These are phyloP conservation scores for Pseudois nayaur DNA, from an alignment of 2,113 vertebrate species.

Conservation along the genomic window DNA sequence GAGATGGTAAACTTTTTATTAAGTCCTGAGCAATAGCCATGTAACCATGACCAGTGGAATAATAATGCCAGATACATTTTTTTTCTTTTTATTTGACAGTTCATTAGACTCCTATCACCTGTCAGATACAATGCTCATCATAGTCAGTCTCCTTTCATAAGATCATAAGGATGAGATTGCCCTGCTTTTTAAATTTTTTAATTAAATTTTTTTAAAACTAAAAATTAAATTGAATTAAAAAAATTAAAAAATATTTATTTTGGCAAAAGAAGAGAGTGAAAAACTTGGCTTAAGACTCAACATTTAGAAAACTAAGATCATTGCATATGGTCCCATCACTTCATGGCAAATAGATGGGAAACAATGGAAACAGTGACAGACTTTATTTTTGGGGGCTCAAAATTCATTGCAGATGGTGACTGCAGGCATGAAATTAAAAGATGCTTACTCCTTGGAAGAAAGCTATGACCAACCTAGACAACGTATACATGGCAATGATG, in stretches of 20 bases:
- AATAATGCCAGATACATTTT: neutral
- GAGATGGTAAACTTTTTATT: neutral
- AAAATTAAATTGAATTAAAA: neutral
- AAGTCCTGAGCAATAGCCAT: neutral
- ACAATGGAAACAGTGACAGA: neutral
- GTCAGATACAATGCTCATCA: neutral
- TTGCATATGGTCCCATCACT: accelerated
- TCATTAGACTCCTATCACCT: neutral
- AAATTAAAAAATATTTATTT: neutral
- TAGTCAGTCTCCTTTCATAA: neutral
- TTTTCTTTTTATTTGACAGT: neutral
- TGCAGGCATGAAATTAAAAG: neutral
- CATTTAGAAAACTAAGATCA: neutral
- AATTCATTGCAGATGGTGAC: neutral
- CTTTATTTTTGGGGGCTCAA: neutral
- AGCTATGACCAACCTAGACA: neutral
- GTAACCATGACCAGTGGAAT: neutral
- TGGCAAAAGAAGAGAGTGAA: neutral
- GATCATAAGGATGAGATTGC: neutral
- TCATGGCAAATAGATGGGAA: neutral
- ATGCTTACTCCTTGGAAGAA: neutral
- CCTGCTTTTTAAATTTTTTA: neutral
- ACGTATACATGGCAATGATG: no score
- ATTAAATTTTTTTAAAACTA: neutral
- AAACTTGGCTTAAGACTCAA: neutral